These are phyloP conservation scores for Ctenomys sociabilis DNA, from an alignment of 2,113 vertebrate genomes.

Conservation along the genomic window DNA sequence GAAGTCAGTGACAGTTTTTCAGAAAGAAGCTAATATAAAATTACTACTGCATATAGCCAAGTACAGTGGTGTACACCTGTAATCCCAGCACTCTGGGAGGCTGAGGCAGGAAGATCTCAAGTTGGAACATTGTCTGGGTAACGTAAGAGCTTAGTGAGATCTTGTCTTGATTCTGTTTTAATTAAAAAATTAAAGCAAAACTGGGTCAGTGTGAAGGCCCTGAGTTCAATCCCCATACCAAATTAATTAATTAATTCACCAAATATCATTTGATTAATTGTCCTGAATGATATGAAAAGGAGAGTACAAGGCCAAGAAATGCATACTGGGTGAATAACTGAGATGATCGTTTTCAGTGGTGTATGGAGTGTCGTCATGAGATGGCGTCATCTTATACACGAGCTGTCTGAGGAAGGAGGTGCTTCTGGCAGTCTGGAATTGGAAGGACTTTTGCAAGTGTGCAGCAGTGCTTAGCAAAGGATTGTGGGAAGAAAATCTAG, in stretches of 20 bases:
- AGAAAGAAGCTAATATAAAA: not conserved
- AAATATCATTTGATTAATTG: too few relatives aligned
- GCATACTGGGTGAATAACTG: rapidly evolving
- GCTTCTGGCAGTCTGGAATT: not conserved
- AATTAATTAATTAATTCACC: not conserved
- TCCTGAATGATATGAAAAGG: not conserved
- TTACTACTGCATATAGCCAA: not conserved
- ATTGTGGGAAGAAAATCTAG: not conserved
- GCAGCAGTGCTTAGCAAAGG: rapidly evolving
- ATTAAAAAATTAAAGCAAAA: not conserved
- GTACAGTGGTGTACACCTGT: not conserved
- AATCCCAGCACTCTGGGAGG: not conserved
- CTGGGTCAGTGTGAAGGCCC: not conserved
- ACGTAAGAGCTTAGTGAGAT: not conserved
- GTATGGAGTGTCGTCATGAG: rapidly evolving
- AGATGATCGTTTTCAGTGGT: not conserved
- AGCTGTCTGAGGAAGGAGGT: rapidly evolving
- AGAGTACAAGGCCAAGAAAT: not conserved
- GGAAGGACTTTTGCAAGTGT: rapidly evolving
- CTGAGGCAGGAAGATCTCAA: not conserved
- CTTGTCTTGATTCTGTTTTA: not conserved
- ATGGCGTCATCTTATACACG: rapidly evolving
- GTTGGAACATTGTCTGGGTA: not conserved
- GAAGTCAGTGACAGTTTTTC: not conserved
- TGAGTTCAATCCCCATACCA: not conserved